Evolutionary conservation across 2,797 vertebrate genomes (phyloP).

Genomic region (Perodicticus potto): DNA sequence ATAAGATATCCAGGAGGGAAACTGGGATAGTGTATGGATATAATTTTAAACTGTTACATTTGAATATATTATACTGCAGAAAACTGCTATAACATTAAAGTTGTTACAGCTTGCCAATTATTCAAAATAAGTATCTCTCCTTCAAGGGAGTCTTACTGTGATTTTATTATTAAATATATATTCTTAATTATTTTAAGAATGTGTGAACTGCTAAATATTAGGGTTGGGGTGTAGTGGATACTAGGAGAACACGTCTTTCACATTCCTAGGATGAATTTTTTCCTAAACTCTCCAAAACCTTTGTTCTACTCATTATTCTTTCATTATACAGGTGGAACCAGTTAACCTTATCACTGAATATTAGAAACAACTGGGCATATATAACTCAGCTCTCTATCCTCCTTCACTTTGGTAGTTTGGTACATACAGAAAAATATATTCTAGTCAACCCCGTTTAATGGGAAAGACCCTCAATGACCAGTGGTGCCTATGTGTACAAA

Average conservation of each 20-base stretch:
- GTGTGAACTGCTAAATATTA: not conserved
- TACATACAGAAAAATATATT: not conserved
- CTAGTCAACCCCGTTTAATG: not conserved
- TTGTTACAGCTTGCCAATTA: not conserved
- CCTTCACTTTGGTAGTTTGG: not conserved
- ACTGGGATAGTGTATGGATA: not conserved
- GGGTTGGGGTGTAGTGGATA: not conserved
- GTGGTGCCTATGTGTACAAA: not conserved
- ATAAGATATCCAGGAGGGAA: not conserved
- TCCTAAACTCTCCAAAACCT: not conserved
- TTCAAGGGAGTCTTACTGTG: not conserved
- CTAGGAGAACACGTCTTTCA: not conserved
- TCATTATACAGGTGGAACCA: not conserved
- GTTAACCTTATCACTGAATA: not conserved
- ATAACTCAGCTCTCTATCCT: not conserved
- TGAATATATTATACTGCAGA: not conserved
- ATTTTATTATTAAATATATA: constrained; percentile 33
- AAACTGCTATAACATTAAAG: not conserved
- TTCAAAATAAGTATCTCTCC: not conserved
- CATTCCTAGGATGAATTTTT: not conserved
- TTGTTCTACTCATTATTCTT: not conserved
- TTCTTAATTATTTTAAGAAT: not conserved
- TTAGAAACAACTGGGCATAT: not conserved
- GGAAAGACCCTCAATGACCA: not conserved
- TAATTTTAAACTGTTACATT: not conserved